These are phyloP conservation scores for Psettodes erumei DNA, from an alignment of 2,113 vertebrate genomes.

Conservation along the genomic window DNA sequence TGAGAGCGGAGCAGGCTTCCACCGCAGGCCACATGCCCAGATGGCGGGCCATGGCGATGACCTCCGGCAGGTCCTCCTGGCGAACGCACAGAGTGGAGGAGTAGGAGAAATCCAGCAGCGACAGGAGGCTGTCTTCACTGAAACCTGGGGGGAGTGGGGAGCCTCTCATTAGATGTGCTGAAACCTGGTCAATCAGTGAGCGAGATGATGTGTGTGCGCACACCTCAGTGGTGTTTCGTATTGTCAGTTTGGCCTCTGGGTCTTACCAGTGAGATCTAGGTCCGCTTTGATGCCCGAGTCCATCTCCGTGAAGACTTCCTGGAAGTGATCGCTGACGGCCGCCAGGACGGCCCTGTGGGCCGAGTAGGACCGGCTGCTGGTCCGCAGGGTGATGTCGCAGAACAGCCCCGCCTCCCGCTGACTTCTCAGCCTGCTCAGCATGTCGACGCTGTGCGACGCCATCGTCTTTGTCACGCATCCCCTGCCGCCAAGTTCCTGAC, in stretches of 20 bases:
- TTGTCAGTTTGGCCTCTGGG: background rate
- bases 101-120: conserved; percentile 86
- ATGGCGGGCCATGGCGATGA: conserved; percentile 85
- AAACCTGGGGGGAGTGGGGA: conserved; percentile 73
- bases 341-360: conserved; percentile 85
- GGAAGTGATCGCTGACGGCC: conserved; percentile 87
- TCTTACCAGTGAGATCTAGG: conserved; percentile 84
- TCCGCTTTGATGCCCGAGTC: conserved; percentile 76
- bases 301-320: conserved; percentile 85
- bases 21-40: conserved; percentile 87
- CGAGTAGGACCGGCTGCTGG: conserved; percentile 76
- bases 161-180: conserved; percentile 33
- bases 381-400: conserved; percentile 86
- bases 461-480: conserved; percentile 80
- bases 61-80: conserved; percentile 80
- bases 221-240: background rate
- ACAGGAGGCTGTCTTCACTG: conserved; percentile 82
- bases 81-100: conserved; percentile 83
- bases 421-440: conserved; percentile 82
- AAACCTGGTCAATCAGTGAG: conserved; percentile 31
- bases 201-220: conserved; percentile 12
- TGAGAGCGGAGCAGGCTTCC: conserved; percentile 83
- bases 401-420: conserved; percentile 85
- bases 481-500: conserved; percentile 54
- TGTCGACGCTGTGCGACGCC: conserved; percentile 74